These are phyloP conservation scores for Ondatra zibethicus DNA, from an alignment of 2,113 vertebrate genomes.

Conservation along the genomic window DNA sequence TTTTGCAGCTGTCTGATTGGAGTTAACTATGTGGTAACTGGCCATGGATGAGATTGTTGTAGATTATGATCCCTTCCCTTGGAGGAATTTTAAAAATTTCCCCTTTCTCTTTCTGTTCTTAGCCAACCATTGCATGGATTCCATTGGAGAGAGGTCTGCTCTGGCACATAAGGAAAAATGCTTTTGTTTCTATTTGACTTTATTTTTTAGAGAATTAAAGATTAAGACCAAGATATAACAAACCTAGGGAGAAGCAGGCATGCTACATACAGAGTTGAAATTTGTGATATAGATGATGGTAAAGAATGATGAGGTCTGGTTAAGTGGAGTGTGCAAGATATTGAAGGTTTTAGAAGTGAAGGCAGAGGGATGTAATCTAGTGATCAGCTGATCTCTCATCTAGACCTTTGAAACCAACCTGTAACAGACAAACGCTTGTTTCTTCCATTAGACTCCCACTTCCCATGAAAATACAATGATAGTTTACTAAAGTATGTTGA, in stretches of 20 bases:
- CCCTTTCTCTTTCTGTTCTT: conserved; percentile 19
- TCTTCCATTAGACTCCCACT: neutral
- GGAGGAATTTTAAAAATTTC: neutral
- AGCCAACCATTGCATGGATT: neutral
- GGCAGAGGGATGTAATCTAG: neutral
- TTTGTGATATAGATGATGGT: neutral
- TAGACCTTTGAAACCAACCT: neutral
- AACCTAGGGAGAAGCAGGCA: neutral
- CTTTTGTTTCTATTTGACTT: conserved; percentile 43
- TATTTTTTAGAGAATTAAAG: neutral
- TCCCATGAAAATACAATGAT: neutral
- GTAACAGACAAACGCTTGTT: neutral
- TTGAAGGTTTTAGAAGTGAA: neutral
- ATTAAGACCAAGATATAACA: neutral
- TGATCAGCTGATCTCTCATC: neutral
- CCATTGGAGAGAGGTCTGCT: neutral
- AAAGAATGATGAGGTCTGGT: neutral
- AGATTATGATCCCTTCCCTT: neutral
- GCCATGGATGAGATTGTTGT: neutral
- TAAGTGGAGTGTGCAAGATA: neutral
- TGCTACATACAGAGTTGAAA: neutral
- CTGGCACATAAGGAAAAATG: neutral
- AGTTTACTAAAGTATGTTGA: neutral
- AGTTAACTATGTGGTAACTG: neutral
- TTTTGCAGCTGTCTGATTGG: neutral